phyloP scores from a whole-genome alignment of 2,888 invertebrate genomes.

The Holacanthella duospinosa region DNA sequence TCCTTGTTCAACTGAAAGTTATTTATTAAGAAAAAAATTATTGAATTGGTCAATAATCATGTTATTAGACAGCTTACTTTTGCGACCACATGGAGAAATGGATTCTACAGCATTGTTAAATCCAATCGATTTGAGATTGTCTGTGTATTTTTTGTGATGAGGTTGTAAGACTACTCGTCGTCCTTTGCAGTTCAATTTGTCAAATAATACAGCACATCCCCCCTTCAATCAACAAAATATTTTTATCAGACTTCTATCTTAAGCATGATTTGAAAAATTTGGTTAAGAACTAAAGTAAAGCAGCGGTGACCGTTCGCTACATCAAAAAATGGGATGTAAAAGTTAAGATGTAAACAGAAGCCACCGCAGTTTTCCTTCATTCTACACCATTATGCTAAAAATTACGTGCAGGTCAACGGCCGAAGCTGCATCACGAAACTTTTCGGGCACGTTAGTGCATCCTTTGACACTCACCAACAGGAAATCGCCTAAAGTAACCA shows the following conservation, averaged over 20 bases:
- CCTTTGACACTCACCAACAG: constrained; percentile 31
- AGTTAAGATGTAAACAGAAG: too few species aligned
- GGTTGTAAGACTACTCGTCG: constrained; percentile 34
- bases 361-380: too few species aligned
- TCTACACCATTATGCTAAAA: too few species aligned
- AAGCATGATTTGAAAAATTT: too few species aligned
- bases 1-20: constrained; percentile 15
- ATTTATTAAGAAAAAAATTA: too few species aligned
- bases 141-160: constrained; percentile 35
- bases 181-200: constrained; percentile 32
- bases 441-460: constrained; percentile 34
- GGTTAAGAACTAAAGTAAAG: too few species aligned
- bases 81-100: constrained; percentile 32
- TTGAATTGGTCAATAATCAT: neutral
- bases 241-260: too few species aligned
- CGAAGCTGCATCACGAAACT: constrained; percentile 22
- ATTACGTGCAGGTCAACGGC: constrained; percentile 35
- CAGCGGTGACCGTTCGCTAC: too few species aligned
- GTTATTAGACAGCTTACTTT: constrained; percentile 15
- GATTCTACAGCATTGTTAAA: constrained; percentile 34
- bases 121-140: constrained; percentile 31
- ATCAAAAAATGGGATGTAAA: too few species aligned
- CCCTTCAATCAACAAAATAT: too few species aligned
- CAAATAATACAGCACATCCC: constrained; percentile 33
- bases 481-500: too few species aligned